These are phyloP conservation scores for Oligia fasciuncula DNA, from an alignment of 2,888 invertebrate species.

Conservation along the genomic window DNA sequence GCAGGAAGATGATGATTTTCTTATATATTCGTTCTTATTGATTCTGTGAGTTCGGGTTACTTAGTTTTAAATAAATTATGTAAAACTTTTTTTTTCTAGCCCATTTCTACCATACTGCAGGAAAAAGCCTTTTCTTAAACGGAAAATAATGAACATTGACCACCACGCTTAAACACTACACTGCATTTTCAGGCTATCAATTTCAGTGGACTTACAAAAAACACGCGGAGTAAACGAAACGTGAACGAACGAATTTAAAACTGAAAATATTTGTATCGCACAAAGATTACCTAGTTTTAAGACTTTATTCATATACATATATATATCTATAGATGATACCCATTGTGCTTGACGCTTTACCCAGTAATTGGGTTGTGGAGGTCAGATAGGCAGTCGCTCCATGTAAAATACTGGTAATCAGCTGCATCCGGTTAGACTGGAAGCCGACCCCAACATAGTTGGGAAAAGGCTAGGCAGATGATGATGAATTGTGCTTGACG, in stretches of 20 bases:
- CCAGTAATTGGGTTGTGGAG: too few species aligned
- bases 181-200: background rate
- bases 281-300: background rate
- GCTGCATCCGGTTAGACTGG: too few species aligned
- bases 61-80: background rate
- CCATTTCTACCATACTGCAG: background rate
- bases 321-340: background rate
- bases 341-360: background rate
- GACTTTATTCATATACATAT: background rate
- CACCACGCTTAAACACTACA: background rate
- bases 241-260: background rate
- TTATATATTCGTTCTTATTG: too few species aligned
- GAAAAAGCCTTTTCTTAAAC: background rate
- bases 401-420: too few species aligned
- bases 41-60: too few species aligned
- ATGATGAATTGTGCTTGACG: background rate
- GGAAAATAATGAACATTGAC: background rate
- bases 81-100: background rate
- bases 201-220: background rate
- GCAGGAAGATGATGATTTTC: too few species aligned
- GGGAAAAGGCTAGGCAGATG: too few species aligned
- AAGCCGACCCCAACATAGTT: too few species aligned
- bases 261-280: background rate
- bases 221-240: background rate
- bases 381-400: too few species aligned